These are phyloP conservation scores for Ennomos erosarius DNA, from an alignment of 2,888 invertebrate genomes.

Conservation along the genomic window DNA sequence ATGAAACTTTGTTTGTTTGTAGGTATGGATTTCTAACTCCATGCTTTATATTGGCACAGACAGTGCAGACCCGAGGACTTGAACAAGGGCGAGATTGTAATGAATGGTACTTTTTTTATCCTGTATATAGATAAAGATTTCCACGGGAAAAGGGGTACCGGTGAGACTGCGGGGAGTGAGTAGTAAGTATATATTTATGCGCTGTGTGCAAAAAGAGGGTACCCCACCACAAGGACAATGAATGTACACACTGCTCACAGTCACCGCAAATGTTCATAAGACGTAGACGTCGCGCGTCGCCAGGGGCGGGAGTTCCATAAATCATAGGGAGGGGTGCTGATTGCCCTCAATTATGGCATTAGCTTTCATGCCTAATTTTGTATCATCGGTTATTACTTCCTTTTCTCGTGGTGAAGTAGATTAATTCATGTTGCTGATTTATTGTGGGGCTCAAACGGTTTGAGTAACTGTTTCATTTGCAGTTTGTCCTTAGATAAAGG, in stretches of 20 bases:
- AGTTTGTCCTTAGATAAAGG: no score
- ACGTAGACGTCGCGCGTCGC: slow-evolving; percentile 50
- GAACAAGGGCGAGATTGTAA: no score
- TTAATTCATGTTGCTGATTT: slow-evolving; percentile 34
- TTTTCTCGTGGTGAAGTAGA: slow-evolving; percentile 54
- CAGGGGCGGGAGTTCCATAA: slow-evolving; percentile 56
- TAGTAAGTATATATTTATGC: no score
- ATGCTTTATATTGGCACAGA: no score
- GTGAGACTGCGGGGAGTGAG: no score
- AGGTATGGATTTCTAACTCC: no score
- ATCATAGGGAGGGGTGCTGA: slow-evolving; percentile 78
- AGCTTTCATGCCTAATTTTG: slow-evolving; percentile 80
- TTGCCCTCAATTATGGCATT: slow-evolving; percentile 82
- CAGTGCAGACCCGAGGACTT: no score
- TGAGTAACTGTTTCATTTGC: background rate
- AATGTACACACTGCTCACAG: slow-evolving; percentile 34
- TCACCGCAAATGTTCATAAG: slow-evolving; percentile 62
- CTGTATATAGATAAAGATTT: no score
- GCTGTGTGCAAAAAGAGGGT: background rate
- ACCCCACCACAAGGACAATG: slow-evolving; percentile 2
- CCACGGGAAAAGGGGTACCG: no score
- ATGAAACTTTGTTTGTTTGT: no score
- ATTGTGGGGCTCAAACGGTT: slow-evolving; percentile 10
- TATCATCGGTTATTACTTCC: slow-evolving; percentile 57
- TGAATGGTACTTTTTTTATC: no score